Evolutionary conservation across 92 coral and sea anemone genomes (phyloP).

Genomic region (Isaurus tuberculatus): DNA sequence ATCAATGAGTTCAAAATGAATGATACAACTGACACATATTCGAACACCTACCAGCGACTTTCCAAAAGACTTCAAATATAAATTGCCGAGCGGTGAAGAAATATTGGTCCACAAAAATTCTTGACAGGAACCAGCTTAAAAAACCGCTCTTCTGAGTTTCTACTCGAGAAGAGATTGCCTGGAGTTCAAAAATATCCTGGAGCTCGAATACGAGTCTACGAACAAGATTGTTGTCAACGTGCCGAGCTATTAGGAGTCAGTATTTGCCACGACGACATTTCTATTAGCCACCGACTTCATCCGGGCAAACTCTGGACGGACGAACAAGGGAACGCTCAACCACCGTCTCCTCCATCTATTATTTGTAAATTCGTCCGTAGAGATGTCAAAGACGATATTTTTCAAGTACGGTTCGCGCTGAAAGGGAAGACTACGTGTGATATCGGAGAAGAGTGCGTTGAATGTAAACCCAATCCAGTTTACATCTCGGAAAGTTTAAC

Average conservation of each 20-base stretch:
- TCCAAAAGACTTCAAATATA: no score
- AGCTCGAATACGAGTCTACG: slow-evolving; percentile 8
- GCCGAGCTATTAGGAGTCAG: slow-evolving; percentile 17
- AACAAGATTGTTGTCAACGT: slow-evolving; percentile 31
- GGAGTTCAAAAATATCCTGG: slow-evolving; percentile 22
- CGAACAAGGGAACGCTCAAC: slow-evolving; percentile 30
- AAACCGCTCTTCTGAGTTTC: no score
- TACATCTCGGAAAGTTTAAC: no score
- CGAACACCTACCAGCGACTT: no score
- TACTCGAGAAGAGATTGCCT: slow-evolving; percentile 61
- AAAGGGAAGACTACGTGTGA: slow-evolving; percentile 33
- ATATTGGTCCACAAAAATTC: no score
- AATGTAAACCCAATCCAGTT: no score
- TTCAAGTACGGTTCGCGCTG: slow-evolving; percentile 27
- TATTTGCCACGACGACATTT: slow-evolving; percentile 17
- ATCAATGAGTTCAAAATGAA: no score
- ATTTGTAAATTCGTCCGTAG: slow-evolving; percentile 18
- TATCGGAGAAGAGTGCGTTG: no score
- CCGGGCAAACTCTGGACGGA: slow-evolving; percentile 17
- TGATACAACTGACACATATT: no score
- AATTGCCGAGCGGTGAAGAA: no score
- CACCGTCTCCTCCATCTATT: slow-evolving; percentile 14
- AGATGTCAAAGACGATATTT: slow-evolving; percentile 17
- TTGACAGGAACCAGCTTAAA: no score
- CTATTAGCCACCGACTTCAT: slow-evolving; percentile 33